Evolutionary conservation across 23 tunicate species (phyloP), one percentile per base, ranked within the genome.

Genomic region (Ciona savignyi): DNA sequence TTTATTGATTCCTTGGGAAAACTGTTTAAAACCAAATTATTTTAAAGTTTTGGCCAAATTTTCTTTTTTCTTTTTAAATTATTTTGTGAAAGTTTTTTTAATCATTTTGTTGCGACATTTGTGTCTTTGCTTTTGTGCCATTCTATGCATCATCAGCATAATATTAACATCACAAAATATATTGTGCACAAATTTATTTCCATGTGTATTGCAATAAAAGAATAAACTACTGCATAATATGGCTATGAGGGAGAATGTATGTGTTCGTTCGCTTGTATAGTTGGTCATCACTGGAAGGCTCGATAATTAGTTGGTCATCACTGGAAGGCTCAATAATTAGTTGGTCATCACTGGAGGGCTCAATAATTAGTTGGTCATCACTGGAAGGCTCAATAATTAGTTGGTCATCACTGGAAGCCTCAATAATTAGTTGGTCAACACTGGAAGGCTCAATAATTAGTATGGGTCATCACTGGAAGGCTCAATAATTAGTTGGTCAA

Each of bases 11-110:
- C 76, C 23, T 2, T 72, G 32, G n/a, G 65, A 25, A 72, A 72
- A 29, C 26, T 72, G 27, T 72, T 72, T 72, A 72, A 72, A 42
- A 42, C 56, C 56, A 42, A 42, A 15, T 42, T 42, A 42, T 42
- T 42, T 42, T 42, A 42, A 42, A 42, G 15, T 6, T 15, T 42
- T 42, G n/a, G n/a, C n/a, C n/a, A n/a, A n/a, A n/a, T n/a, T n/a
- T n/a, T n/a, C n/a, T n/a, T n/a, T n/a, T n/a, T n/a, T n/a, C n/a
- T n/a, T n/a, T n/a, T n/a, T n/a, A n/a, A n/a, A n/a, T n/a, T n/a
- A n/a, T n/a, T n/a, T n/a, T n/a, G n/a, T n/a, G n/a, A n/a, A n/a
- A n/a, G n/a, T n/a, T n/a, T n/a, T n/a, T n/a, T n/a, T n/a, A n/a
- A n/a, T n/a, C n/a, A n/a, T n/a, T n/a, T n/a, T n/a, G n/a, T 42